Base-by-base conservation (phyloP, 37 sponge, comb jelly and placozoan species). In the Mnemiopsis leidyi region DNA sequence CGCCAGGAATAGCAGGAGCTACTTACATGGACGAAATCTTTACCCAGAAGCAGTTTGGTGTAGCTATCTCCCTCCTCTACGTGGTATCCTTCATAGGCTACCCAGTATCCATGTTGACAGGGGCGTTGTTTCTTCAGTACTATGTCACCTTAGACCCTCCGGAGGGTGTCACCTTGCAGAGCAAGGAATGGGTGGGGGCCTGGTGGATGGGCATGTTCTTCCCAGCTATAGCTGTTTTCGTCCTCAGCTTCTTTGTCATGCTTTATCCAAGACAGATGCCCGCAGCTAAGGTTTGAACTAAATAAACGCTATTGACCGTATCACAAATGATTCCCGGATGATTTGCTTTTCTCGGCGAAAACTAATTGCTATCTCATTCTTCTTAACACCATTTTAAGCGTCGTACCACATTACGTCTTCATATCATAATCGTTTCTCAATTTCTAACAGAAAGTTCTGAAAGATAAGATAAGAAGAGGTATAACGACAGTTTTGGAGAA, bases 21-120 rank as follows among this genome's bases (percentile, higher is more conserved):
- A 85, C 90, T 37, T 85, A 85, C 90, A 38, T 85, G 90, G 90
- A 85, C 61, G 90, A 85, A 61, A 85, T 85, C 40, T 85, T 85
- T 26, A 38, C 90, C 9, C 90, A 85, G 48, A 85, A 85, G 30
- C 40, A 40, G 90, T 85, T 85, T 26, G 90, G 90, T 13, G 36
- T 85, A 23, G 90, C 90, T 13, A 85, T 85, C 7, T 85, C 90
- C 40, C n/a, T 85, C 25, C 39, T 39, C 0, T 85, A 85, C 61
- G 90, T 85, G 48, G 61, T 39, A 21, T 18, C 90, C 61, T 85
- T 85, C 26, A n/a, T 85, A 26, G 90, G 90, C 2, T 85, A 40
- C 61, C 90, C 90, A 23, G 23, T 85, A 18, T 38, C 90, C 26
- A 85, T 85, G 90, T 3, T 85, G 48, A 1, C 36, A 3, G 90